These are phyloP conservation scores for Opisthocomus hoazin DNA, from an alignment of 2,113 vertebrate species.

Conservation along the genomic window DNA sequence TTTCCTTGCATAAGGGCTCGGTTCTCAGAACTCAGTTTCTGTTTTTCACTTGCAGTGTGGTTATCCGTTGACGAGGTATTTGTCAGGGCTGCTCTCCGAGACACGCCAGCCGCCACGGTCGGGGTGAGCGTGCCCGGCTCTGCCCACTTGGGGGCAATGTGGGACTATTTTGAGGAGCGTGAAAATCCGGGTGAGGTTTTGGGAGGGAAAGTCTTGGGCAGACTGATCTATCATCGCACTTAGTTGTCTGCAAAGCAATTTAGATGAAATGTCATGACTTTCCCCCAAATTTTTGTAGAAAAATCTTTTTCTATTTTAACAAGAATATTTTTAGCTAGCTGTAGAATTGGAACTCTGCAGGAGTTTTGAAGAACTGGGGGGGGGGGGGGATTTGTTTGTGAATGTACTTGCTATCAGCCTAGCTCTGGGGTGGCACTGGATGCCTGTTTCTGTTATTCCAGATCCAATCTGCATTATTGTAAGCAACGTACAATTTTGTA, in stretches of 20 bases:
- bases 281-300: slow-evolving; percentile 1
- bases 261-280: not conserved
- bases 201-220: not conserved
- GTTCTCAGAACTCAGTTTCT: not conserved
- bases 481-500: not conserved
- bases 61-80: not conserved
- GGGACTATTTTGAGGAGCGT: not conserved
- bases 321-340: slow-evolving; percentile 47
- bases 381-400: not conserved
- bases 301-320: slow-evolving; percentile 55
- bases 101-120: not conserved
- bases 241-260: not conserved
- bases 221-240: not conserved
- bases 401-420: not conserved
- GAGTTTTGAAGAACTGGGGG: not conserved
- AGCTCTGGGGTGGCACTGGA: not conserved
- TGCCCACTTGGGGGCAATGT: slow-evolving; percentile 66
- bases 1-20: not conserved
- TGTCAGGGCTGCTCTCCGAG: not conserved
- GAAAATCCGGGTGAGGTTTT: not conserved
- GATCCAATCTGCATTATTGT: not conserved
- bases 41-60: not conserved
- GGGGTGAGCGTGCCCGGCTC: not conserved
- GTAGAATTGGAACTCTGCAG: not conserved
- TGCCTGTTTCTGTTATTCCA: not conserved